A percentile compares a stretch with the other conserved stretches of the same genome.
Conservation (phyloP, 2,113 vertebrate genomes). For the Cinclus cinclus region DNA sequence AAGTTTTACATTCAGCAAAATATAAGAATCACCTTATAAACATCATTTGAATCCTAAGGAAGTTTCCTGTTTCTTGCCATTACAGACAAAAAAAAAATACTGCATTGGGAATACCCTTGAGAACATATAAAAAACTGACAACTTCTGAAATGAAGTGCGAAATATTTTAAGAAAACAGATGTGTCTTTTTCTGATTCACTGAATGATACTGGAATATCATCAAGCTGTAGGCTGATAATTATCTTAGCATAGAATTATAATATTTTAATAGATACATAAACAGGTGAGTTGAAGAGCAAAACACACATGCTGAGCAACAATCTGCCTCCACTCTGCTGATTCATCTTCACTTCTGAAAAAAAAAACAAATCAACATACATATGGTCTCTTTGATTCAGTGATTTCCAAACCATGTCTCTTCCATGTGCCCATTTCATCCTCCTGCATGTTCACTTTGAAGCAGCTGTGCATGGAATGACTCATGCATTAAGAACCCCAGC, state of each 20-base stretch:
- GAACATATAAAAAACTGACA: not conserved
- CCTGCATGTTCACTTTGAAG: not conserved
- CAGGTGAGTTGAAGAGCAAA: not conserved
- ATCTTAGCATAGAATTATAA: not conserved
- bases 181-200: not conserved
- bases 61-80: not conserved
- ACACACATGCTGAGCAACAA: not conserved
- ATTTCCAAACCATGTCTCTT: not conserved
- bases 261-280: not conserved
- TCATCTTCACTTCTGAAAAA: not conserved
- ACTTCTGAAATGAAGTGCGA: not conserved
- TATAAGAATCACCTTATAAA: not conserved
- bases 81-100: not conserved
- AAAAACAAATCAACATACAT: too few relatives aligned
- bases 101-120: not conserved
- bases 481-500: not conserved
- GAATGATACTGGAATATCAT: not conserved
- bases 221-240: not conserved
- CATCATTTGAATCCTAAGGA: not conserved
- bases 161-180: conserved; percentile 18
- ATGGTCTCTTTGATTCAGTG: not conserved
- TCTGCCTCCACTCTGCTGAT: not conserved
- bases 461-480: not conserved
- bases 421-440: not conserved
- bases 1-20: not conserved